Percentiles rank a stretch among this genome's conserved stretches.
Evolutionary conservation across 1,140 invertebrate genomes (phyloP).

Genomic region (Drosophila quadrilineata): DNA sequence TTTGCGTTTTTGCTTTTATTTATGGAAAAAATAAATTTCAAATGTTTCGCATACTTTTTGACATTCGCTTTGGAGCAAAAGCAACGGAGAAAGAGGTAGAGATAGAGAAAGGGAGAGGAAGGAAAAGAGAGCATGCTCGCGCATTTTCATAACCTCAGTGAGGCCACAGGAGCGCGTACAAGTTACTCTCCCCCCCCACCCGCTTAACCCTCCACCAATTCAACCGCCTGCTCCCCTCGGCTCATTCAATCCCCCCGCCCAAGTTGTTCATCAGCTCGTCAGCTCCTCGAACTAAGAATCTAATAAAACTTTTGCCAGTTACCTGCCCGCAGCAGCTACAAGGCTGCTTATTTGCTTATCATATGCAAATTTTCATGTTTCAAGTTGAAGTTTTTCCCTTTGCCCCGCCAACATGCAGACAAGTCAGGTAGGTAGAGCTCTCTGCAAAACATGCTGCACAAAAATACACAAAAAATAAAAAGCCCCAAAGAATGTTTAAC

Average conservation of each 20-base stretch:
- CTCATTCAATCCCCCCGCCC: too few species aligned
- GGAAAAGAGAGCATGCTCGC: not conserved
- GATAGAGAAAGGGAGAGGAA: too few species aligned
- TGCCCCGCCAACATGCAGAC: slow-evolving; percentile 2
- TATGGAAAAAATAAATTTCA: slow-evolving; percentile 76
- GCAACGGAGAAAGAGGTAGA: too few species aligned
- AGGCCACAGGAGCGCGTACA: slow-evolving; percentile 50
- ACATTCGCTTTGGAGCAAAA: slow-evolving; percentile 36
- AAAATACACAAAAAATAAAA: slow-evolving; percentile 28
- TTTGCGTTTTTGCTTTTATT: slow-evolving; percentile 57
- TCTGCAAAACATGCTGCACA: too few species aligned
- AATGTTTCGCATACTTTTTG: slow-evolving; percentile 67
- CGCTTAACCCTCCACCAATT: not conserved
- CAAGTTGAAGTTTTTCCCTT: slow-evolving; percentile 64
- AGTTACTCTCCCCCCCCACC: not conserved
- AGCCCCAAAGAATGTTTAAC: slow-evolving; percentile 72
- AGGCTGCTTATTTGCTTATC: slow-evolving; percentile 74
- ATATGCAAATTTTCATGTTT: slow-evolving; percentile 77
- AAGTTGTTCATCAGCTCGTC: too few species aligned
- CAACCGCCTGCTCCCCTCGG: too few species aligned
- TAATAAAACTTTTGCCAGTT: slow-evolving; percentile 75
- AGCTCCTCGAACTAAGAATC: slow-evolving; percentile 60
- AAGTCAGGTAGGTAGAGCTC: not conserved
- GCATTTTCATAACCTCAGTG: slow-evolving; percentile 60
- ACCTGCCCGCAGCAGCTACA: slow-evolving; percentile 47